Evolutionary conservation across 2,888 invertebrate species (phyloP).

Genomic region (Stenichneumon culpator): DNA sequence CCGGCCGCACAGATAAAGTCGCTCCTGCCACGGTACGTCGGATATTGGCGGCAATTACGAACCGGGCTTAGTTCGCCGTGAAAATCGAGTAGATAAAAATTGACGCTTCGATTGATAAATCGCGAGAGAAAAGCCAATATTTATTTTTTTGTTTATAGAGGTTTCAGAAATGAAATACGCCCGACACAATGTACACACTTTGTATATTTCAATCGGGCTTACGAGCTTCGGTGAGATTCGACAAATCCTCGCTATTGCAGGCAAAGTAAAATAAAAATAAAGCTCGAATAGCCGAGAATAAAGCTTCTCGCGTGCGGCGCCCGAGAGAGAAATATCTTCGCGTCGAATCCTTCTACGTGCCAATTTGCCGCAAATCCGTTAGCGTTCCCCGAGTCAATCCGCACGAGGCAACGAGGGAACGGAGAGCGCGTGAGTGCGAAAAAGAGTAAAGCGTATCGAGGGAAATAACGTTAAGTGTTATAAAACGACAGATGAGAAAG

Average conservation of each 20-base stretch:
- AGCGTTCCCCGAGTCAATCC: conserved; percentile 54
- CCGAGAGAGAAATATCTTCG: conserved; percentile 29
- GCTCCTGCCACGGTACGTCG: neutral
- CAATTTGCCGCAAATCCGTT: conserved; percentile 61
- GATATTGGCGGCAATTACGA: conserved; percentile 38
- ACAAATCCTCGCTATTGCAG: conserved; percentile 4
- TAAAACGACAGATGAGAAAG: conserved; percentile 66
- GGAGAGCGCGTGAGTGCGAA: conserved; percentile 18
- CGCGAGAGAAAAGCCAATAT: neutral
- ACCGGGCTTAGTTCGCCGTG: conserved; percentile 19
- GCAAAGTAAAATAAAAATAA: conserved; percentile 32
- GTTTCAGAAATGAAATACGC: neutral
- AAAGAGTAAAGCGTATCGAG: conserved; percentile 59
- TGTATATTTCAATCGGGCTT: conserved; percentile 6
- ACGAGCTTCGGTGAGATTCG: conserved; percentile 11
- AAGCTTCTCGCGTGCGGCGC: conserved; percentile 20
- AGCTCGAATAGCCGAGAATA: neutral
- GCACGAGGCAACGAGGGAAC: conserved; percentile 21
- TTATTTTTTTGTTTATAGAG: neutral
- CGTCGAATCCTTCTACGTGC: conserved; percentile 25
- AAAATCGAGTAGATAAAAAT: conserved; percentile 36
- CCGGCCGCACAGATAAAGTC: conserved; percentile 14
- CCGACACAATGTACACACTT: neutral
- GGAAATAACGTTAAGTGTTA: conserved; percentile 68
- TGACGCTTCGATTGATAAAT: conserved; percentile 14